A percentile compares a stretch with the other conserved stretches of the same genome.
phyloP scores from a whole-genome alignment of 2,113 vertebrate species.

The Salvator merianae region DNA sequence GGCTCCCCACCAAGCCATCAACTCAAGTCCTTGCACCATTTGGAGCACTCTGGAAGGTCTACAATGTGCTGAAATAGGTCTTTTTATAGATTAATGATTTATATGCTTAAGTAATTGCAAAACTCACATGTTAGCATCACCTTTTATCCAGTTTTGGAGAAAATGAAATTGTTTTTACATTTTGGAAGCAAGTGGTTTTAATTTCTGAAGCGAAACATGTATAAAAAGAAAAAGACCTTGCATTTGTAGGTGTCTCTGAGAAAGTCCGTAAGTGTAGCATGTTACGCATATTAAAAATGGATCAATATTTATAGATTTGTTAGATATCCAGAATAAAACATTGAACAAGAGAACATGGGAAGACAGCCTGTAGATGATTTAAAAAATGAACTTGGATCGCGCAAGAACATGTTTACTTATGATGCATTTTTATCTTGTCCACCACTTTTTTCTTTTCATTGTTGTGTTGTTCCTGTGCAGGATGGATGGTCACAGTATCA shows the following conservation, averaged over 20 bases:
- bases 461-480: slow-evolving; percentile 71
- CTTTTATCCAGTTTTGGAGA: slow-evolving; percentile 27
- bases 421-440: background rate
- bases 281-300: background rate
- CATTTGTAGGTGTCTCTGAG: no score
- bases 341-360: background rate
- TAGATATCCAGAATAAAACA: no score
- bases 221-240: background rate
- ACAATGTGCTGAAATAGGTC: slow-evolving; percentile 48
- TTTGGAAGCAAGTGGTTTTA: background rate
- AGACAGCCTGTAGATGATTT: background rate
- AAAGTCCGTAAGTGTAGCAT: background rate
- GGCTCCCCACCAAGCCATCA: no score
- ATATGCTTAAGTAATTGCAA: slow-evolving; percentile 55
- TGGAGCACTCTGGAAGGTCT: no score
- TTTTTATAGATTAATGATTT: slow-evolving; percentile 50
- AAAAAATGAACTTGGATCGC: background rate
- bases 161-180: no score
- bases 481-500: slow-evolving; percentile 99
- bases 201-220: background rate
- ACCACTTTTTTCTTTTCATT: accelerated
- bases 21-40: no score
- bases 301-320: no score
- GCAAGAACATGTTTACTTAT: accelerated
- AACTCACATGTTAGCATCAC: slow-evolving; percentile 44